phyloP scores from a whole-genome alignment of 2,888 invertebrate genomes.

The Resseliella maxima region DNA sequence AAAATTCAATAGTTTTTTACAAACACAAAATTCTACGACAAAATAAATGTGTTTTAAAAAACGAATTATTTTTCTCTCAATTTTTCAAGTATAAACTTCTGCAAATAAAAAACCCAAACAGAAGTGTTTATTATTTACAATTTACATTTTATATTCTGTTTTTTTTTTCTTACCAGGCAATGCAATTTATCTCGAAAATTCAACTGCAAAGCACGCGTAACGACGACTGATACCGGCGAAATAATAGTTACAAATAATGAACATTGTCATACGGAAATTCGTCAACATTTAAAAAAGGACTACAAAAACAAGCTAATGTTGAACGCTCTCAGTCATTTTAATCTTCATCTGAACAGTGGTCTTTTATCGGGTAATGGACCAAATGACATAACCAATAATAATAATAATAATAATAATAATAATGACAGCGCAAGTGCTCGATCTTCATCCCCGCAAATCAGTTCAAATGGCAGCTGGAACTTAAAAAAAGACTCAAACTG shows the following conservation, averaged over 20 bases:
- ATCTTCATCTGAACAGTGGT: background rate
- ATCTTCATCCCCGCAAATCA: slow-evolving; percentile 32
- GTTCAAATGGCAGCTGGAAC: slow-evolving; percentile 52
- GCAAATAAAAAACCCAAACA: no score
- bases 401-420: slow-evolving; percentile 8
- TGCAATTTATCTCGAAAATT: slow-evolving; percentile 68
- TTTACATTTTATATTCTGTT: background rate
- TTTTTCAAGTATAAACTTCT: no score
- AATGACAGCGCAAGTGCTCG: background rate
- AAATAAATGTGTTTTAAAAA: background rate
- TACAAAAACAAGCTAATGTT: slow-evolving; percentile 60
- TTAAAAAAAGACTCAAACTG: background rate
- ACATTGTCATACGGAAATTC: slow-evolving; percentile 68
- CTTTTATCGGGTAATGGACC: background rate
- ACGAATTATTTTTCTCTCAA: background rate
- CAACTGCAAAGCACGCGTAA: slow-evolving; percentile 68
- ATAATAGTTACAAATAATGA: slow-evolving; percentile 67
- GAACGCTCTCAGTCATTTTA: slow-evolving; percentile 38
- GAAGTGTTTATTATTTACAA: no score
- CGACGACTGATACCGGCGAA: slow-evolving; percentile 66
- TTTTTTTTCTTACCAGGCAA: slow-evolving; percentile 60
- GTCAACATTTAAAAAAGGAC: slow-evolving; percentile 68
- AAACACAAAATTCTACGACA: background rate
- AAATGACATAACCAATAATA: background rate
- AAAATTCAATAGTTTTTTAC: background rate